A percentile compares a stretch with the other conserved stretches of the same genome.
phyloP scores from a whole-genome alignment of 92 coral and sea anemone genomes.

The Porites rus region DNA sequence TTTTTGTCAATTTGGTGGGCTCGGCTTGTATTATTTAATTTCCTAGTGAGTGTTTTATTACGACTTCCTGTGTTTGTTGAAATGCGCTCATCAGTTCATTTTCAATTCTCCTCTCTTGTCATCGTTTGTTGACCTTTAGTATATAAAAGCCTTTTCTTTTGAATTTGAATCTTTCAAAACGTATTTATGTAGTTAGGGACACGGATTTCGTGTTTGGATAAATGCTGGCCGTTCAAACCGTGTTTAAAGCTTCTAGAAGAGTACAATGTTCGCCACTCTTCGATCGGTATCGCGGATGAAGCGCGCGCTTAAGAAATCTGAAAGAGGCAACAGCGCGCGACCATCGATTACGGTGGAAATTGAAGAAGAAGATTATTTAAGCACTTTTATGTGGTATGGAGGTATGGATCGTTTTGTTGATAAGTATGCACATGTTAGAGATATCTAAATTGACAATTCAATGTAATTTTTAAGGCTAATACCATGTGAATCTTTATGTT shows the following conservation, averaged over 20 bases:
- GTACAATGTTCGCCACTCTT: conserved; percentile 84
- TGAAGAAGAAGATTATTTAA: conserved; percentile 49
- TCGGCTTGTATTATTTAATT: neutral
- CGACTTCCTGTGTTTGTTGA: conserved; percentile 24
- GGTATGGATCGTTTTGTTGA: conserved; percentile 66
- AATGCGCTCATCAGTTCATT: conserved; percentile 22
- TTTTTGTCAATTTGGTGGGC: conserved; percentile 8
- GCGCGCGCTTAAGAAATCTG: conserved; percentile 71
- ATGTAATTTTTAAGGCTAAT: no score
- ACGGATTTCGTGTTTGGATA: neutral
- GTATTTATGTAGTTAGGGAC: conserved; percentile 28
- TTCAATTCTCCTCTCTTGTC: conserved; percentile 3
- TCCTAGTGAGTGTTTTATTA: neutral
- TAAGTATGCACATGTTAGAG: neutral
- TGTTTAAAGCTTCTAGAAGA: neutral
- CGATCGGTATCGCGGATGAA: conserved; percentile 88
- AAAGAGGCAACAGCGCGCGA: conserved; percentile 64
- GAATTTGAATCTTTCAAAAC: conserved; percentile 4
- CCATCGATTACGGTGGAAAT: conserved; percentile 54
- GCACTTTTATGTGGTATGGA: conserved; percentile 85
- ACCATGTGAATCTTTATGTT: no score
- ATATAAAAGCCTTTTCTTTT: conserved; percentile 19
- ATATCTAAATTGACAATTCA: neutral
- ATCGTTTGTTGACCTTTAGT: conserved; percentile 37
- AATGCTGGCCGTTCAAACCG: neutral